Evolutionary conservation across 2,888 invertebrate genomes (phyloP).

Genomic region (Acanthacorydalis orientalis): DNA sequence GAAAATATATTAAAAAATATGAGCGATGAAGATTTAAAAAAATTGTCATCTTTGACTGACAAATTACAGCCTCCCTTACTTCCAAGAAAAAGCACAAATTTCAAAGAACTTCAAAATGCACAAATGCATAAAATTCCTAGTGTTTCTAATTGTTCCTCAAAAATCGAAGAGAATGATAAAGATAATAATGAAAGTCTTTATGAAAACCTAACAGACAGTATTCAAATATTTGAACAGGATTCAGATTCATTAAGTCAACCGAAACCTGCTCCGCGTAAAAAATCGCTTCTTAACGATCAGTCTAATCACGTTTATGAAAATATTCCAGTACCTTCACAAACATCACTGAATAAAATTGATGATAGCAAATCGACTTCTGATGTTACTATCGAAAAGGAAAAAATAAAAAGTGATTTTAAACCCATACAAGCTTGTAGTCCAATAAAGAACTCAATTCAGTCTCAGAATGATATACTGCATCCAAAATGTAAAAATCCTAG

Average conservation of each 20-base stretch:
- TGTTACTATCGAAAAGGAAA: too few species aligned
- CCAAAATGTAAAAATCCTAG: too few species aligned
- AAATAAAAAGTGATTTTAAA: too few species aligned
- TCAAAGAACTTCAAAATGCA: constrained; percentile 1
- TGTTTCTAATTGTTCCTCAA: neutral
- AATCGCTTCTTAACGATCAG: constrained; percentile 12
- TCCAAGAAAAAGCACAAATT: neutral
- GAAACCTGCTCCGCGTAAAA: constrained; percentile 38
- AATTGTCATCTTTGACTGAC: neutral
- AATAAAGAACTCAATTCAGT: too few species aligned
- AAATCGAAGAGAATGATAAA: neutral
- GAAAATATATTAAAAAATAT: neutral
- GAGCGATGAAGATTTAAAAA: neutral
- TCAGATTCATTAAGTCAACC: constrained; percentile 20
- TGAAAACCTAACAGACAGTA: constrained; percentile 48
- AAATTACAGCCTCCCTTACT: constrained; percentile 5
- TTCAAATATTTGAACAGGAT: constrained; percentile 42
- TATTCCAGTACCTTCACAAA: constrained; percentile 1
- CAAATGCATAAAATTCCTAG: neutral
- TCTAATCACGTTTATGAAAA: constrained; percentile 6
- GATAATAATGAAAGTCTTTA: constrained; percentile 22
- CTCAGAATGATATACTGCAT: too few species aligned
- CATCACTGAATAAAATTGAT: neutral
- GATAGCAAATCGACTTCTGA: neutral
- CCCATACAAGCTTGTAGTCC: too few species aligned